Conservation (phyloP, 2,113 vertebrate genomes). For the Trogon surrucura region DNA sequence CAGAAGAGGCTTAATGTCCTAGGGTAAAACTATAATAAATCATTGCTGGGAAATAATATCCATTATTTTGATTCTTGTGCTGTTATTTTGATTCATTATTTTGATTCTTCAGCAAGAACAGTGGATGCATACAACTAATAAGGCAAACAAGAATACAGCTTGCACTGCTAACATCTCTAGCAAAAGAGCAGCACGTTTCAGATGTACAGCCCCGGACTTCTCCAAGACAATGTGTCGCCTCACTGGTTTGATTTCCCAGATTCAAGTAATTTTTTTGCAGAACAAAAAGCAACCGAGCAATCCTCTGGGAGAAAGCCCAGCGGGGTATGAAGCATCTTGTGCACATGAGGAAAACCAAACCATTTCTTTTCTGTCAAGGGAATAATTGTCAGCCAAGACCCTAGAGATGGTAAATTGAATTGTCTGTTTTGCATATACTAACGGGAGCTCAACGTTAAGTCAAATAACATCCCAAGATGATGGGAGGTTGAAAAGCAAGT, state of each 20-base stretch:
- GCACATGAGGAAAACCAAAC: background rate
- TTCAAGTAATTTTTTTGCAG: background rate
- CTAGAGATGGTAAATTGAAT: constrained; percentile 5
- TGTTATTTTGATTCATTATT: no score
- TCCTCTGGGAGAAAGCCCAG: background rate
- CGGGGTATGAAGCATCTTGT: background rate
- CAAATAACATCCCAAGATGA: background rate
- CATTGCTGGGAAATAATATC: background rate
- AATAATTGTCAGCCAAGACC: background rate
- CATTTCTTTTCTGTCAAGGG: background rate
- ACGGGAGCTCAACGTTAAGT: background rate
- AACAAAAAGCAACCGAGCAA: background rate
- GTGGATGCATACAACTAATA: background rate
- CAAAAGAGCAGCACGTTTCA: background rate
- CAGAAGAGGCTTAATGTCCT: background rate
- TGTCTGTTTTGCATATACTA: constrained; percentile 2
- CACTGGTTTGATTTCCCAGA: background rate
- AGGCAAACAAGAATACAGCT: background rate
- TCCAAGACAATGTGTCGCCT: accelerated
- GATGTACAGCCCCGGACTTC: background rate
- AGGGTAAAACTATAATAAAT: background rate
- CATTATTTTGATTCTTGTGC: background rate
- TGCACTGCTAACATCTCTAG: background rate
- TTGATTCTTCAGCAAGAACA: background rate
- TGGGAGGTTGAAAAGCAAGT: background rate